Conservation (phyloP, 2,797 vertebrate genomes). For the Gorsachius magnificus region DNA sequence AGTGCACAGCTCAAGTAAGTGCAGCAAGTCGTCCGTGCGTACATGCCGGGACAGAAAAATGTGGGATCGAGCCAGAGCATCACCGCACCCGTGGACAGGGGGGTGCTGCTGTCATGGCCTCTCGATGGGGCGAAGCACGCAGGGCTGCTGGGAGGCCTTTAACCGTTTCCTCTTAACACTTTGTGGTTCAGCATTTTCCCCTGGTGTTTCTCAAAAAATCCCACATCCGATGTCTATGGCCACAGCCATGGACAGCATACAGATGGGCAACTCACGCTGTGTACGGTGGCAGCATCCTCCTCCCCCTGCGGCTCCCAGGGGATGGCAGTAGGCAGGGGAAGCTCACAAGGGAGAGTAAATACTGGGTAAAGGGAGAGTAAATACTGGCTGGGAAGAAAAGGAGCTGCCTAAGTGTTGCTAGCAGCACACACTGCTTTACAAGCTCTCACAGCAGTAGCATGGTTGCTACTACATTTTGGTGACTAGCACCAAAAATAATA, state of each 20-base stretch:
- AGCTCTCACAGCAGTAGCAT: not conserved
- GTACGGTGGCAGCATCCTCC: not conserved
- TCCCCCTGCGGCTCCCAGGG: not conserved
- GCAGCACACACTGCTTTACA: not conserved
- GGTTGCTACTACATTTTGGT: not conserved
- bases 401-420: not conserved
- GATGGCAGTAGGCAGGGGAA: not conserved
- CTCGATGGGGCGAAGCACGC: rapidly evolving
- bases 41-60: not conserved
- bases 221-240: not conserved
- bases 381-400: not conserved
- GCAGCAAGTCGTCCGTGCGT: not conserved
- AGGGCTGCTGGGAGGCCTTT: not conserved
- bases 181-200: not conserved
- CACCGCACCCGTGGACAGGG: rapidly evolving
- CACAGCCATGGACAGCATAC: not conserved
- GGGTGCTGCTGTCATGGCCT: not conserved
- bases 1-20: not conserved
- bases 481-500: not conserved
- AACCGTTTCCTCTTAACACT: not conserved
- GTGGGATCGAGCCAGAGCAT: not conserved
- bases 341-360: not conserved
- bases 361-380: not conserved
- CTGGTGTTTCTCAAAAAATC: not conserved
- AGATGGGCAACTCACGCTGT: not conserved